Percentiles rank a stretch among this genome's conserved stretches.
Evolutionary conservation across 2,797 vertebrate species (phyloP).

Genomic region (Falco biarmicus): DNA sequence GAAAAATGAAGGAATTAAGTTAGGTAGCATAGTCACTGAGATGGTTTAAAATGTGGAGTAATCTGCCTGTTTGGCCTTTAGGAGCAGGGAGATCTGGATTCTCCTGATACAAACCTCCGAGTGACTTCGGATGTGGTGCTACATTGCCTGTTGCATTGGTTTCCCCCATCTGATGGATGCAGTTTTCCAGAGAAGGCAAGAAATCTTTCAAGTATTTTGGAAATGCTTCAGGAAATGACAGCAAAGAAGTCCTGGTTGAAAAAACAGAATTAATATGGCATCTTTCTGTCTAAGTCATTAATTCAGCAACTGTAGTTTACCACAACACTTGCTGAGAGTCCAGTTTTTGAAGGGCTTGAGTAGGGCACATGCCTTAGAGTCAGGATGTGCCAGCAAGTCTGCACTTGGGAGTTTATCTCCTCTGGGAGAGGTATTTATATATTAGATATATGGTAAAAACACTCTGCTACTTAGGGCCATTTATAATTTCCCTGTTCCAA

Average conservation of each 20-base stretch:
- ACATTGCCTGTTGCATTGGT: neutral
- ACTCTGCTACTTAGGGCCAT: constrained; percentile 40
- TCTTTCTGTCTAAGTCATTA: neutral
- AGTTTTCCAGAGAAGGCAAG: neutral
- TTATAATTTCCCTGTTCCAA: constrained; percentile 34
- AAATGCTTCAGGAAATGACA: neutral
- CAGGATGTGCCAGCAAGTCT: constrained; percentile 15
- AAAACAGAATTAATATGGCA: neutral
- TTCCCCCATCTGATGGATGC: neutral
- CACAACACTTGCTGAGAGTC: constrained; percentile 14
- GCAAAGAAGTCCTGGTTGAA: neutral
- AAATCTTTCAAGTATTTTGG: neutral
- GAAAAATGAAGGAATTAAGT: neutral
- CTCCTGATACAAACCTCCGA: neutral
- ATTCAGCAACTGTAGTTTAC: neutral
- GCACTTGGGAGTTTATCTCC: constrained; percentile 17
- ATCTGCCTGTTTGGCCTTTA: neutral
- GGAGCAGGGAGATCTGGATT: neutral
- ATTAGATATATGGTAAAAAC: constrained; percentile 42
- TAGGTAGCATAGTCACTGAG: neutral
- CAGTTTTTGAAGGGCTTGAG: neutral
- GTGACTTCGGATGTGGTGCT: neutral
- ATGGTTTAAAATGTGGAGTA: neutral
- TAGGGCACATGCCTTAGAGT: neutral
- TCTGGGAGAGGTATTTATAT: constrained; percentile 46